Base-by-base conservation (phyloP, 2,113 vertebrate species). In the Halcyon malimbica region DNA sequence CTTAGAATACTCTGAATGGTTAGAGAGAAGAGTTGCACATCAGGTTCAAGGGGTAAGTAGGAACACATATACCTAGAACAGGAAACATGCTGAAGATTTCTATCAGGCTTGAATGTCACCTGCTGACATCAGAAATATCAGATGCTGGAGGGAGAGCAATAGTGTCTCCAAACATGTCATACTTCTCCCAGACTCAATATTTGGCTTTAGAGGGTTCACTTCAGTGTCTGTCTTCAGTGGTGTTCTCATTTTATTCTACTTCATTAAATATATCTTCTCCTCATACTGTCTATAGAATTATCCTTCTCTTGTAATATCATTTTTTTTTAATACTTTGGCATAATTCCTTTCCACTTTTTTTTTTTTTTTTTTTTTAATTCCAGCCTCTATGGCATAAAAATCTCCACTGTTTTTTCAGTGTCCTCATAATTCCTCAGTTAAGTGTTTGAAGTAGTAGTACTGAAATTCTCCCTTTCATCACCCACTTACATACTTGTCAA, bases 281-380 rank as follows among this genome's bases (percentile, higher is more conserved):
- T 23, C 6, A 33, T 48, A 14, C 5, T n/a, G 10, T 17, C 17
- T 54, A 7, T 20, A 69, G 14, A 42, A 33, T 8, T 33, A 44
- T 42, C 8, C 1, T 63, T 1, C 6, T 46, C 39, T 71, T 57
- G 41, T 42, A 87, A 67, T 25, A 4, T 8, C 31, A 19, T 33
- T 64, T 33, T 23, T 65, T 80, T 60, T 2, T 1, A 37, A n/a
- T 24, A 14, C 1, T 54, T 90, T 56, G 17, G 4, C 6, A 33
- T 51, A 6, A 68, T 48, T 78, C 48, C 4, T 57, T 6, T 50
- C 18, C 2, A 4, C 39, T 19, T 1, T 0, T n/a, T 57, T 0
- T n/a, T 57, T 82, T 0, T n/a, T 57, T 82, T 74, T 18, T 41
- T 74, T 18, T 35, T 53, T 23, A 37, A 24, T 77, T 82, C 15